A percentile compares a stretch with the other conserved stretches of the same genome.
Conservation (phyloP, 92 coral and sea anemone genomes). For the Galaxea fascicularis region DNA sequence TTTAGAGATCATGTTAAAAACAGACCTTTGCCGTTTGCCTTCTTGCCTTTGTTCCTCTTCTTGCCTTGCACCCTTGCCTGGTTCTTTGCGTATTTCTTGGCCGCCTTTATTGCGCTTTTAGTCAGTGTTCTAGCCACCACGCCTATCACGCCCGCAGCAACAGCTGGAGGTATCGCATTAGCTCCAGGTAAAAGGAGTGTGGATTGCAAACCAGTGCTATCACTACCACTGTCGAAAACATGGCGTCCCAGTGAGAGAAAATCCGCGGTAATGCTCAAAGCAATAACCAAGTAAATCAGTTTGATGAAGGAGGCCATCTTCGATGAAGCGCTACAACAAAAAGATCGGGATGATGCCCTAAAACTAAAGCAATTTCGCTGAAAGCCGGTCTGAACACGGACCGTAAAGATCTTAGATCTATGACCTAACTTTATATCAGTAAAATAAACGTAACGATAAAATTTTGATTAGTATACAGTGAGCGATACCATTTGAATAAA, state of each 20-base stretch:
- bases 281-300: slow-evolving; percentile 1
- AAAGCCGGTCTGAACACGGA: no score
- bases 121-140: not conserved
- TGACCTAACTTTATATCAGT: no score
- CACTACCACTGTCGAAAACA: slow-evolving; percentile 1
- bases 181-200: slow-evolving; percentile 31
- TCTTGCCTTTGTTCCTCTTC: slow-evolving; percentile 6
- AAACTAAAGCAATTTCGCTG: no score
- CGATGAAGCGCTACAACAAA: not conserved
- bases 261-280: slow-evolving; percentile 24
- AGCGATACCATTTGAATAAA: no score
- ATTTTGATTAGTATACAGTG: no score
- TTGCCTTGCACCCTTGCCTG: not conserved
- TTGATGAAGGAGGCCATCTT: slow-evolving; percentile 29
- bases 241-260: slow-evolving; percentile 9
- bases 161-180: not conserved
- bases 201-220: not conserved
- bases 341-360: not conserved
- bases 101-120: not conserved
- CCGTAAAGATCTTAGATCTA: no score
- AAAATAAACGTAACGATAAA: no score
- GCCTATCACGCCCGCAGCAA: not conserved
- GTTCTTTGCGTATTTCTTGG: not conserved
- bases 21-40: not conserved
- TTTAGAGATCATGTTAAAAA: not conserved